Base-by-base conservation (phyloP, 2,888 invertebrate genomes). In the Pyrrhosoma nymphula region DNA sequence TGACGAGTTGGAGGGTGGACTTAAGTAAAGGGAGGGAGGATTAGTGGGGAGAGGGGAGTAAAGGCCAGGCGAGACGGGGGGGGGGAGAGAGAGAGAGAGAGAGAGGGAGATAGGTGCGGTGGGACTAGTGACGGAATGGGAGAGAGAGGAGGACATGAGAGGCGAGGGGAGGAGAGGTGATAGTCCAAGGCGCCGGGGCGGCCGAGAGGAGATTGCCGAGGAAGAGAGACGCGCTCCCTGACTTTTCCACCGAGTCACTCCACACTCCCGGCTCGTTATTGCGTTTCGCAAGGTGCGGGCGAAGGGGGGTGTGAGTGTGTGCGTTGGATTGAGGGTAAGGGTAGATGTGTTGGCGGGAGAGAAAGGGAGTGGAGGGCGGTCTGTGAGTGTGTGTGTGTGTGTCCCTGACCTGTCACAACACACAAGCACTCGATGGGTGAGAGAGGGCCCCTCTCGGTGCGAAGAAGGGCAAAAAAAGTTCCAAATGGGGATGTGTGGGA, bases 331-430 rank as follows among this genome's bases (percentile, higher is more conserved):
- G 47, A 23, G 39, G 35, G 47, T 0, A 30, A 88, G 47, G 39
- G 69, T 10, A 60, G 90, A 20, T 8, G 90, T 60, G 56, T 47
- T n/a, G 26, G 60, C 60, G 30, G 39, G n/a, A 6, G 30, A 88
- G 88, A 8, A 47, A 47, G 47, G 47, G 47, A 60, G 3, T 60
- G 60, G 60, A 12, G 60, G 16, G 60, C 60, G 20, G 20, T 12
- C 18, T n/a, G 20, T n/a, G 14, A 35, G 39, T 23, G 8, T 56
- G 90, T n/a, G 14, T n/a, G 39, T 23, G 8, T 56, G 90, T 91
- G 90, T 30, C 90, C 90, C 90, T 91, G 90, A 91, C 90, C 90
- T 56, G 90, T 60, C 90, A 60, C 90, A 91, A 91, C 16, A 30
- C 90, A 20, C 56, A 35, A 56, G n/a, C 56, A 30, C 16, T 35